Base-by-base conservation (phyloP, 1,140 invertebrate genomes). In the Cheumatopsyche charites region DNA sequence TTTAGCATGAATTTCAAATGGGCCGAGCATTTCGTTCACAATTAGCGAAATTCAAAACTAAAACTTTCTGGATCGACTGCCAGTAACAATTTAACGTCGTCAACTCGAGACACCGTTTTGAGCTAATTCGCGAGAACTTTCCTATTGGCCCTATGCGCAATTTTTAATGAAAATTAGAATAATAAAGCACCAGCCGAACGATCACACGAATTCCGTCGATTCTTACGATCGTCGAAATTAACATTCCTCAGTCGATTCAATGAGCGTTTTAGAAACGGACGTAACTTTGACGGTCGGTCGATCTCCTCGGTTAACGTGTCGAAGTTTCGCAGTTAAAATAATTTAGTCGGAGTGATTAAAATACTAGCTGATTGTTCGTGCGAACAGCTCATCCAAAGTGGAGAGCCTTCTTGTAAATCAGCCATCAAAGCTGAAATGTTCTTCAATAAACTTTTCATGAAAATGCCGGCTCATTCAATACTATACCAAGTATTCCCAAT, bases 261-360 rank as follows among this genome's bases (percentile, higher is more conserved):
- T 17, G 47, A 17, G 19, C 5, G 6, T 17, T 52, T 17, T 17
- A 9, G 4, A 9, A 52, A 17, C 19, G 15, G 47, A 5, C 15
- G 47, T 7, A 52, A 52, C 9, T 52, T 52, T 52, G n/a, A 52
- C 15, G 15, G 47, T 17, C 15, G n/a, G 15, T 15, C 19, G 7
- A 19, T 52, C 15, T 52, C 12, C 7, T 19, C 47, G 15, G 5
- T 19, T 52, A 17, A 15, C 5, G 15, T 52, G 47, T 52, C 15
- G 15, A 17, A 52, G n/a, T 52, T 52, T 52, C n/a, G 47, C 19
- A 15, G 47, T 52, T 52, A 52, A 5, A 17, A 17, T 52, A 52
- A 52, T 52, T 52, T 19, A 52, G 47, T 52, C 15, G n/a, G 47
- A 52, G 47, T 52, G 15, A 52, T 52, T 52, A 52, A 52, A 52